Evolutionary conservation across 2,888 invertebrate species (phyloP).

Genomic region (Stramonita haemastoma): DNA sequence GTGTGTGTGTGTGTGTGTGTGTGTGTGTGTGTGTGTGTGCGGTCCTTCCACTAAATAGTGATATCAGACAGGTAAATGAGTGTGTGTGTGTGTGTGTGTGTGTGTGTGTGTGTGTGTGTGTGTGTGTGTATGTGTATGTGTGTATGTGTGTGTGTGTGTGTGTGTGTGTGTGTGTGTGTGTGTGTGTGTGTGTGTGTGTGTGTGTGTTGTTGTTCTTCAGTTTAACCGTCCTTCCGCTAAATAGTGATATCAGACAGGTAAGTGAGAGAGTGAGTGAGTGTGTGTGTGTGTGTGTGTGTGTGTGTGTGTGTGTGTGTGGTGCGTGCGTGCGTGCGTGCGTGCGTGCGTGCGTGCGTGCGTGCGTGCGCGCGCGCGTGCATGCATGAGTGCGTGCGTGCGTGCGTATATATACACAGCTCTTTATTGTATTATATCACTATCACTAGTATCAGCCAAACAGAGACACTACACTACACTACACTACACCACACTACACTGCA

Average conservation of each 20-base stretch:
- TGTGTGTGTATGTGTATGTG: neutral
- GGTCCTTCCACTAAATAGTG: too few relatives aligned
- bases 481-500: too few relatives aligned
- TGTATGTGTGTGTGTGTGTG: neutral
- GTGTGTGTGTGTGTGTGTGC: neutral
- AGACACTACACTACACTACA: too few relatives aligned
- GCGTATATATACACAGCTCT: neutral
- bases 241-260: too few relatives aligned
- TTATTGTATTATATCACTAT: too few relatives aligned
- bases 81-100: too few relatives aligned
- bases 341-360: neutral
- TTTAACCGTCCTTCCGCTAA: too few relatives aligned
- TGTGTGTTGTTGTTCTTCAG: neutral
- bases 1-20: neutral
- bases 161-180: constrained; percentile 11
- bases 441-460: too few relatives aligned
- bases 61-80: too few relatives aligned
- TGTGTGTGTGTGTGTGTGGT: neutral
- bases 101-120: neutral
- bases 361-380: neutral
- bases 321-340: neutral
- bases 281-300: constrained; percentile 4
- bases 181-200: neutral
- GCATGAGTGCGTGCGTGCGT: neutral
- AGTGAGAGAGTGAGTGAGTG: neutral